Conservation (phyloP, 2,113 vertebrate species). For the Xiphophorus maculatus region DNA sequence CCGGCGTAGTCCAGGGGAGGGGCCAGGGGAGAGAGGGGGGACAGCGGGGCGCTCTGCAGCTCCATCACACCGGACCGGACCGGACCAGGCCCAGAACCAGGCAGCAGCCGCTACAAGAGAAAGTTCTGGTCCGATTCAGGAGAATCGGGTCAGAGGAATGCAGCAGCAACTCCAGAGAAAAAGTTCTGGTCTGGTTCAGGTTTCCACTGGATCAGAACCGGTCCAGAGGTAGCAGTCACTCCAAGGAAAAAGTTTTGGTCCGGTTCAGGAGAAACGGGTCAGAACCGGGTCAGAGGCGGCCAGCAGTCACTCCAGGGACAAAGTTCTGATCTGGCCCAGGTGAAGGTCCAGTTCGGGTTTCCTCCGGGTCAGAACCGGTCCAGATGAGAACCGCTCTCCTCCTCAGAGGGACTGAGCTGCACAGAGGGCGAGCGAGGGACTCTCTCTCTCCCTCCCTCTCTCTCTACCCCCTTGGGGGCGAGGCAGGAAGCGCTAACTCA, state of each 20-base stretch:
- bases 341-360: too few relatives aligned
- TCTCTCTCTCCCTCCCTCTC: constrained; percentile 7
- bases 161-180: background rate
- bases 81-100: background rate
- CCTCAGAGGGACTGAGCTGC: background rate
- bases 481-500: constrained; percentile 47
- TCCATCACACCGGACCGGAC: constrained; percentile 80
- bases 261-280: background rate
- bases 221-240: too few relatives aligned
- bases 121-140: too few relatives aligned
- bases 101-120: too few relatives aligned
- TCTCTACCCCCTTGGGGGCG: background rate
- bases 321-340: background rate
- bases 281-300: constrained; percentile 10
- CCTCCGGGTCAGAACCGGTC: background rate
- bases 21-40: constrained; percentile 76
- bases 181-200: background rate
- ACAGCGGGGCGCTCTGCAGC: constrained; percentile 85
- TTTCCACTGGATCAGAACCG: background rate
- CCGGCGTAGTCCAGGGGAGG: constrained; percentile 60
- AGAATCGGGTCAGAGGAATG: constrained; percentile 19
- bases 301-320: background rate
- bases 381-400: constrained; percentile 8
- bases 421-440: background rate
- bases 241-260: too few relatives aligned